These are phyloP conservation scores for Argya squamiceps DNA, from an alignment of 2,797 vertebrate species.

Conservation along the genomic window DNA sequence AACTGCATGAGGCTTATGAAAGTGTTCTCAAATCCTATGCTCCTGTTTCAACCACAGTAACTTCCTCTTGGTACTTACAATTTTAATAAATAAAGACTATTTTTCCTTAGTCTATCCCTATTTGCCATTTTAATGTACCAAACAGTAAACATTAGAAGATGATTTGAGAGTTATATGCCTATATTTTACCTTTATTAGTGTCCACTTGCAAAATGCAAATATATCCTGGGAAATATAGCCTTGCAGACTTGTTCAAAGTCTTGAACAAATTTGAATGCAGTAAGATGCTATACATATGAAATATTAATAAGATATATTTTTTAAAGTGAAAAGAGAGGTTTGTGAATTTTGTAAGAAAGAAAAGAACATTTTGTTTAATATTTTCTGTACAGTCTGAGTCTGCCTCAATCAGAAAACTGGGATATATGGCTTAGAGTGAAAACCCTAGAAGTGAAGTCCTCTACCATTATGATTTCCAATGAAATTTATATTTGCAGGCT, in stretches of 20 bases:
- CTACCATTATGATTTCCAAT: neutral
- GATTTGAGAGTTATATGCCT: neutral
- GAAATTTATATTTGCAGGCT: neutral
- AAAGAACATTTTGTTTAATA: neutral
- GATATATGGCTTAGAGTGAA: neutral
- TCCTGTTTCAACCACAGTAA: neutral
- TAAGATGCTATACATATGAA: neutral
- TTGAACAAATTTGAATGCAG: neutral
- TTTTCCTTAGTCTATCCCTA: neutral
- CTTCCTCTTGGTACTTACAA: neutral
- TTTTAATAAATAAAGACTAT: neutral
- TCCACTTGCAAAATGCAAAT: neutral
- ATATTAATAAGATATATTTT: neutral
- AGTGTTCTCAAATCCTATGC: neutral
- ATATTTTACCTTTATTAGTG: neutral
- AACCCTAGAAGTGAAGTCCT: neutral
- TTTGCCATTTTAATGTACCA: neutral
- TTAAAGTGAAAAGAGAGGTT: neutral
- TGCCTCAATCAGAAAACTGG: neutral
- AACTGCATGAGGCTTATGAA: neutral
- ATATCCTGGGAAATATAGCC: neutral
- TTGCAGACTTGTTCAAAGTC: neutral
- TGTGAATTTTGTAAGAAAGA: neutral
- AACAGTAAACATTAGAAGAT: neutral
- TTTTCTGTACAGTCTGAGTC: neutral